These are phyloP conservation scores for Darevskia mixta DNA, from an alignment of 2,797 vertebrate genomes.

Conservation along the genomic window DNA sequence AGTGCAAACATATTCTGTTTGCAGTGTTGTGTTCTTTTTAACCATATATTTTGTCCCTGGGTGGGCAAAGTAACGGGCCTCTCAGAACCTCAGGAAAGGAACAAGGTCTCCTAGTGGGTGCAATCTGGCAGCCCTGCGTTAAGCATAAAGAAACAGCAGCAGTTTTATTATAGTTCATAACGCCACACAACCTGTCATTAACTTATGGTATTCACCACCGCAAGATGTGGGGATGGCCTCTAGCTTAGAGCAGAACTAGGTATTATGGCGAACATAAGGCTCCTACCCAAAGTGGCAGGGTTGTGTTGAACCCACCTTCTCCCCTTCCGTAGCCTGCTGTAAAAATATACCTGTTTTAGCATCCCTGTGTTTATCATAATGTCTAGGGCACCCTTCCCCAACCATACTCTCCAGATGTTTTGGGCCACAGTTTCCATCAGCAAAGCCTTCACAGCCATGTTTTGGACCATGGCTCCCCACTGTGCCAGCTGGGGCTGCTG, in stretches of 20 bases:
- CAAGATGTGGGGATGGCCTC: not conserved
- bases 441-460: no score
- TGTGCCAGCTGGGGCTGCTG: no score
- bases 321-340: not conserved
- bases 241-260: not conserved
- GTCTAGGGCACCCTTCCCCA: no score
- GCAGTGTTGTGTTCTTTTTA: not conserved
- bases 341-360: not conserved
- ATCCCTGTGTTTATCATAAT: not conserved
- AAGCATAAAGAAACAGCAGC: conserved; percentile 51
- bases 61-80: conserved; percentile 50
- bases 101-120: conserved; percentile 49
- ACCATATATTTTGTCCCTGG: conserved; percentile 43
- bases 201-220: not conserved
- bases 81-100: conserved; percentile 47
- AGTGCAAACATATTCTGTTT: conserved; percentile 14
- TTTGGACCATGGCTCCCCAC: no score
- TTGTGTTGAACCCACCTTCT: not conserved
- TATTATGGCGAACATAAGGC: not conserved
- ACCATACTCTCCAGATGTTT: not conserved
- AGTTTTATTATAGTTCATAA: not conserved
- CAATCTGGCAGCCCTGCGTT: conserved; percentile 58
- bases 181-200: not conserved
- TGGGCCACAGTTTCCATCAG: not conserved
- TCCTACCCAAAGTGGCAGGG: not conserved